Base-by-base conservation (phyloP, 2,888 invertebrate species). In the Arenicola marina region DNA sequence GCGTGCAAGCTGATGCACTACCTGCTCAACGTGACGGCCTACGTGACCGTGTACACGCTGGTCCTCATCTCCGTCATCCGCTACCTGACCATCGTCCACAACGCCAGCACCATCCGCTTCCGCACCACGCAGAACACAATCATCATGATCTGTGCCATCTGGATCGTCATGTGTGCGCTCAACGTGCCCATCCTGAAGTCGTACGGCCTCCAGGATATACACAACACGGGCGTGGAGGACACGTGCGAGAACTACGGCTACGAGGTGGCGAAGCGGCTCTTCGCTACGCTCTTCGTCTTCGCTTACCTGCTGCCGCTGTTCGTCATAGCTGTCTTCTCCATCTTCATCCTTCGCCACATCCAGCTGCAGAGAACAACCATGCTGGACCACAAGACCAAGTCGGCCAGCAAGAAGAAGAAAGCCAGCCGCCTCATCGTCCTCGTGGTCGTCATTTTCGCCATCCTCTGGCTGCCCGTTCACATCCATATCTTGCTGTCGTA, bases 1-100 rank as follows among this genome's bases (percentile, higher is more conserved):
- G 92, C 92, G 90, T 93, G 93, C 85, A 91, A 92, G 84, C 88
- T 90, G 29, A 92, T 94, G 21, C 93, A 94, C 82, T 94, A 93
- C 78, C 88, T 93, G 79, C 92, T 92, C 69, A 92, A 92, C 62
- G 92, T 93, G 43, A 92, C 93, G 21, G 93, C 93, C 31, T 93
- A 92, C 78, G 92, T 92, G 59, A 92, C 92, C 72, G 92, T 95
- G 4, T 94, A 93, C 84, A 94, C 67, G 3, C 60, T 67, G 38
- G 64, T 67, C 2, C 62, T 67, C 21, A 62, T 67, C 44, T 26
- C 64, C 31, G 31, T 61, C 44, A 43, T 67, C 28, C 67, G 67
- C 53, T 67, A 66, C 44, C 44, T 67, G 45, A 66, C 68, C 31
- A 56, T 68, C 29, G 65, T 66, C 3, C 65, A 68, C 65, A 63